These are phyloP conservation scores for Morbakka virulenta DNA, from an alignment of 30 jellyfish, hydroid and myxozoan species.

Conservation along the genomic window DNA sequence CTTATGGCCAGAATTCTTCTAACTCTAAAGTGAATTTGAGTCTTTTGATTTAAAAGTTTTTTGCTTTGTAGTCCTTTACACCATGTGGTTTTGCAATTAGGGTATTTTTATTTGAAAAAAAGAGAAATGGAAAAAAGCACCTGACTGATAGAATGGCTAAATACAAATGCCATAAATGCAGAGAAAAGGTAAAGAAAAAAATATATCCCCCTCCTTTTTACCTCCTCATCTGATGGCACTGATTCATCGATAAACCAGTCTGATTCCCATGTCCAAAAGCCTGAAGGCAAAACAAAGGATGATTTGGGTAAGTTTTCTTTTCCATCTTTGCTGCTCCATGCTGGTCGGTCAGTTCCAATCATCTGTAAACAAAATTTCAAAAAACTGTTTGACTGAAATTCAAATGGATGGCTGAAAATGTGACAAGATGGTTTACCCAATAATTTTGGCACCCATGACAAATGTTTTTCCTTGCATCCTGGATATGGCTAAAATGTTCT, in stretches of 20 bases:
- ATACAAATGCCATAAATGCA: neutral
- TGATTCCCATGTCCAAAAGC: constrained; percentile 86
- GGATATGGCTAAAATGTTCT: no score
- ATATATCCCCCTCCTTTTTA: neutral
- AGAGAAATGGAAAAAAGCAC: neutral
- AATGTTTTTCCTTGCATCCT: no score
- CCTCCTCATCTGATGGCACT: constrained; percentile 63
- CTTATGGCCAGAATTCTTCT: no score
- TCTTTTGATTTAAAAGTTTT: neutral
- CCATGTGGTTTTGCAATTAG: no score
- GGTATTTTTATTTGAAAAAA: no score
- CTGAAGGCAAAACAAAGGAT: constrained; percentile 45
- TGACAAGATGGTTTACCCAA: no score
- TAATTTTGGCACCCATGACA: no score
- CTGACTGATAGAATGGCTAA: neutral
- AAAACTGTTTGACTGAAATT: no score
- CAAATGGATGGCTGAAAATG: no score
- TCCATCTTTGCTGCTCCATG: constrained; percentile 87
- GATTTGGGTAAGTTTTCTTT: constrained; percentile 17
- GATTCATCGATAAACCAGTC: constrained; percentile 90
- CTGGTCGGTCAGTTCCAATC: constrained; percentile 75
- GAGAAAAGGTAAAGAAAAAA: neutral
- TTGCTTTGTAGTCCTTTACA: neutral
- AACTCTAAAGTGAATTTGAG: no score
- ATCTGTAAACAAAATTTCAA: constrained; percentile 28